Evolutionary conservation across 2,888 invertebrate genomes (phyloP).

Genomic region (Thysanoteuthis rhombus): DNA sequence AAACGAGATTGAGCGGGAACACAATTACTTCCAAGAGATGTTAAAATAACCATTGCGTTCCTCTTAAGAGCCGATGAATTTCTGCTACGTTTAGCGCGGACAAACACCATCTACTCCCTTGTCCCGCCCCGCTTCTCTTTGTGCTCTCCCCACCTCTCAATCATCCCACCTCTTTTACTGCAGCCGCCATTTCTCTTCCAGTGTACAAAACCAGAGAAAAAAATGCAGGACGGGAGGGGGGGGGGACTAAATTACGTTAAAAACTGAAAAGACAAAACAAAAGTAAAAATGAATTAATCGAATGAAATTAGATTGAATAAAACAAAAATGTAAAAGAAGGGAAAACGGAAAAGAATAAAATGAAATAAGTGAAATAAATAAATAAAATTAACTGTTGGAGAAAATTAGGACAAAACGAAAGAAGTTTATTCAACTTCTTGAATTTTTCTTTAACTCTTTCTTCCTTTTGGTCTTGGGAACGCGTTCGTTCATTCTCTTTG

Average conservation of each 20-base stretch:
- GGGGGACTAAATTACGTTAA: neutral
- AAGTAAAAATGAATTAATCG: neutral
- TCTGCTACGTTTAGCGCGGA: neutral
- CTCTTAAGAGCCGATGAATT: conserved; percentile 12
- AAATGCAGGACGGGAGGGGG: neutral
- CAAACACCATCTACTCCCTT: neutral
- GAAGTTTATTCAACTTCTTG: neutral
- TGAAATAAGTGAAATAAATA: neutral
- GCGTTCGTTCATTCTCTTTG: neutral
- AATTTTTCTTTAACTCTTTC: neutral
- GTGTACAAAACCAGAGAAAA: neutral
- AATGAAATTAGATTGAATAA: neutral
- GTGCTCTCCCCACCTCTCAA: neutral
- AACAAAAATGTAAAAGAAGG: neutral
- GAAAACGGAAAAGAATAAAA: neutral
- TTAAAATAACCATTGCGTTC: neutral
- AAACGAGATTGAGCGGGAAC: neutral
- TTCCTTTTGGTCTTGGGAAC: neutral
- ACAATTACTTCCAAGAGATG: neutral
- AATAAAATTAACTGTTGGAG: neutral
- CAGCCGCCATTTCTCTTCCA: neutral
- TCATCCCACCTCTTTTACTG: neutral
- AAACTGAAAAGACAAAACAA: neutral
- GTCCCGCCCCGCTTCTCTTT: neutral
- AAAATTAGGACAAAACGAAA: neutral